Conservation (phyloP, 1,140 invertebrate genomes). For the Caenorhabditis remanei region DNA sequence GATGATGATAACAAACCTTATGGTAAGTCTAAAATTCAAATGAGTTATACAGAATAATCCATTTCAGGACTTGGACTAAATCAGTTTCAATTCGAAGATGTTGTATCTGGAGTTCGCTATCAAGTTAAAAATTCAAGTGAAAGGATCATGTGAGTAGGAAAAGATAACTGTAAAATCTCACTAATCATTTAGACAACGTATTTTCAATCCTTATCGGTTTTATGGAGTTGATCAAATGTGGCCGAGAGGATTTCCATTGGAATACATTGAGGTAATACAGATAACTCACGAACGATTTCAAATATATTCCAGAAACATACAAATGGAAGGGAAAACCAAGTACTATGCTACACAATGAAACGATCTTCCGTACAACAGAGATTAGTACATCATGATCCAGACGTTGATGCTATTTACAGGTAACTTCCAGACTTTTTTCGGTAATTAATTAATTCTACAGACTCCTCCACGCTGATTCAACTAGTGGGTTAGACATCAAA, state of each 20-base stretch:
- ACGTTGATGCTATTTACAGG: constrained; percentile 78
- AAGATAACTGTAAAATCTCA: background rate
- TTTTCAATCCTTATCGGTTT: constrained; percentile 76
- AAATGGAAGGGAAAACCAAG: constrained; percentile 19
- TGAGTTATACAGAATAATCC: background rate
- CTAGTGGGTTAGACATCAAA: background rate
- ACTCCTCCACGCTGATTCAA: constrained; percentile 30
- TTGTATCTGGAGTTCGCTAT: too few species aligned
- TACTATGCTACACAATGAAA: constrained; percentile 50
- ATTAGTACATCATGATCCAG: constrained; percentile 78
- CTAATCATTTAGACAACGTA: too few species aligned
- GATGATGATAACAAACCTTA: constrained; percentile 77
- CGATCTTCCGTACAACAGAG: constrained; percentile 76
- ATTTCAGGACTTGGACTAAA: background rate
- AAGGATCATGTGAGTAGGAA: too few species aligned
- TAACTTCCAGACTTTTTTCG: constrained; percentile 62
- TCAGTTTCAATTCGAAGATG: background rate
- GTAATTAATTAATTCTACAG: constrained; percentile 62
- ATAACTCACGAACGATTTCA: background rate
- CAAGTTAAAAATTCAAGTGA: too few species aligned
- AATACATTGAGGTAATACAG: constrained; percentile 62
- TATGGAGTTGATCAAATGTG: constrained; percentile 76
- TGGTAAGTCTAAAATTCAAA: background rate
- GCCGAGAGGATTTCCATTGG: constrained; percentile 77
- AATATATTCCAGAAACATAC: background rate